Base-by-base conservation (phyloP, 2,797 vertebrate genomes). In the Botia kubotai region DNA sequence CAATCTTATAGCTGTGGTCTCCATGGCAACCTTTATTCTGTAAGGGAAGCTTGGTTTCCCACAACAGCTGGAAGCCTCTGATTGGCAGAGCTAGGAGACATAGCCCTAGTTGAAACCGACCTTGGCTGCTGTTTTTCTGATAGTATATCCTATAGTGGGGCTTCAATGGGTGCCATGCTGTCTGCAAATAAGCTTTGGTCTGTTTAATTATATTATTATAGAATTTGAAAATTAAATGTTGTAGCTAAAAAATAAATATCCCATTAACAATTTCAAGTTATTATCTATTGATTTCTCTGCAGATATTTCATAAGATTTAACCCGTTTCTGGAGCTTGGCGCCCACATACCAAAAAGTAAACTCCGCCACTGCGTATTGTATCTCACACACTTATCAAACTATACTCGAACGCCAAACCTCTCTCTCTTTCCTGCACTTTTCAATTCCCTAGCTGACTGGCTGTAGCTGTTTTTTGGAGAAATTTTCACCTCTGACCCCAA, bases 21-120 rank as follows among this genome's bases (percentile, higher is more conserved):
- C 91, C 93, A 93, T 94, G 91, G 89, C 91, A 90, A 94, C 92
- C 91, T 94, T 91, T 91, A 88, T 91, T 74, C 78, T 80, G 62
- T 92, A 92, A 89, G 92, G 90, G 89, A 93, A 86, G 88, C 90
- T 90, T 91, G 90, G 88, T 75, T 85, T 85, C 87, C 90, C 89
- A 90, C 60, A 84, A 90, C 89, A 91, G 90, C 90, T 90, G 88
- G 87, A 87, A 90, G 72, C 90, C 86, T 90, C 90, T 93, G 92
- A 93, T 93, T 92, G 93, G 93, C 89, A 89, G 91, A 90, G 86
- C 86, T 80, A 81, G 85, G 69, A 89, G 88, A 91, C 88, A 89
- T 89, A 88, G 91, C 93, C 93, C 92, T 92, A 92, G 91, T 87
- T 84, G 89, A 93, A 81, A 77, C 87, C 87, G 87, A 88, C 87